A percentile compares a stretch with the other conserved stretches of the same genome.
phyloP scores from a whole-genome alignment of 2,888 invertebrate species.

The Caenorhabditis sp. region DNA sequence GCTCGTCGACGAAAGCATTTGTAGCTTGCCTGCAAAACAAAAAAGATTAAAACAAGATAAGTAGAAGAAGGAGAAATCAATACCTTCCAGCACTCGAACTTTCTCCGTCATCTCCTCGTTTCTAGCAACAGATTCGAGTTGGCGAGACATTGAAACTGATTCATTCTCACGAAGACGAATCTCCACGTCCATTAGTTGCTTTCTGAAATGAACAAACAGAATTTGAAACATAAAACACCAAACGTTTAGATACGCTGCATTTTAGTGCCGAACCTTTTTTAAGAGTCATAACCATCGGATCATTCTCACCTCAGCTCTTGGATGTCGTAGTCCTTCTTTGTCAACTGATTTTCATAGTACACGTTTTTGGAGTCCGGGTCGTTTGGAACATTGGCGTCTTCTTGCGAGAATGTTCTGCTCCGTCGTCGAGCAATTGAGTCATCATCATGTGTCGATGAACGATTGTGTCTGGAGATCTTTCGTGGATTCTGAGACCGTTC shows the following conservation, averaged over 20 bases:
- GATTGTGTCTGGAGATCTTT: slow-evolving; percentile 51
- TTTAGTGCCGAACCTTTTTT: too few relatives aligned
- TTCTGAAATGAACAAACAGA: slow-evolving; percentile 27
- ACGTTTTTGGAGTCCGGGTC: slow-evolving; percentile 63
- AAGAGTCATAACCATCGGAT: background rate
- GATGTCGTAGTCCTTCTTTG: slow-evolving; percentile 62
- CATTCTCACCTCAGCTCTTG: slow-evolving; percentile 49
- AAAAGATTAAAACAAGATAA: too few relatives aligned
- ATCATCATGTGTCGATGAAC: slow-evolving; percentile 50
- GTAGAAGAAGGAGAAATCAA: too few relatives aligned
- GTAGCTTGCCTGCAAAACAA: slow-evolving; percentile 54
- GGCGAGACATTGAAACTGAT: slow-evolving; percentile 53
- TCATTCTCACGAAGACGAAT: slow-evolving; percentile 59
- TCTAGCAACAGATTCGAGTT: slow-evolving; percentile 50
- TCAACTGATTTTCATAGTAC: slow-evolving; percentile 61
- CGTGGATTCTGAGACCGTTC: slow-evolving; percentile 37
- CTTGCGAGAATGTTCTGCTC: slow-evolving; percentile 59
- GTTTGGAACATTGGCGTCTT: slow-evolving; percentile 55
- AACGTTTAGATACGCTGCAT: too few relatives aligned
- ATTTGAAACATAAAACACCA: background rate
- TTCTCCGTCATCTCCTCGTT: slow-evolving; percentile 57
- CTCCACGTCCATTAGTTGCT: slow-evolving; percentile 61
- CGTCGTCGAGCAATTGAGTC: slow-evolving; percentile 29
- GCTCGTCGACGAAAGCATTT: slow-evolving; percentile 60
- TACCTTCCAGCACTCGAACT: slow-evolving; percentile 61